Conservation (phyloP, 2,113 vertebrate genomes). For the Thinocorus orbignyianus region DNA sequence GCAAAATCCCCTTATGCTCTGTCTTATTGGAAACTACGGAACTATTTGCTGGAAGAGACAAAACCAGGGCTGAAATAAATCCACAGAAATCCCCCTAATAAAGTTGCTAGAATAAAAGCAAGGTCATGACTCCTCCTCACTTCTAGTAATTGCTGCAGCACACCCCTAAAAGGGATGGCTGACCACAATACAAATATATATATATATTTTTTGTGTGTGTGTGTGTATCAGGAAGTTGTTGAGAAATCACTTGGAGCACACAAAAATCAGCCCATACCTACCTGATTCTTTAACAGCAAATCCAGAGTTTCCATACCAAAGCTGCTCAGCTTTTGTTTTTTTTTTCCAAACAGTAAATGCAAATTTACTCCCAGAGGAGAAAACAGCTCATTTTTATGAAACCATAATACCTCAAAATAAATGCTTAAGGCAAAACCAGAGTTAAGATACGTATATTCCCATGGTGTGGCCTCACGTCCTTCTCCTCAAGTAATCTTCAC, state of each 20-base stretch:
- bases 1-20: neutral
- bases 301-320: neutral
- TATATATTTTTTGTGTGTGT: neutral
- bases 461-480: neutral
- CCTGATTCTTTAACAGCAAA: neutral
- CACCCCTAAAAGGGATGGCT: neutral
- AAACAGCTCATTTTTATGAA: neutral
- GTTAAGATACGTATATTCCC: neutral
- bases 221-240: neutral
- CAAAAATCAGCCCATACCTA: neutral
- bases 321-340: neutral
- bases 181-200: neutral
- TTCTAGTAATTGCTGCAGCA: neutral
- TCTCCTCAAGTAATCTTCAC: neutral
- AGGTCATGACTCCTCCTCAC: neutral
- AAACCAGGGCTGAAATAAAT: neutral
- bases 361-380: neutral
- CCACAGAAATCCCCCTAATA: neutral
- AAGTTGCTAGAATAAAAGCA: neutral
- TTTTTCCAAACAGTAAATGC: neutral
- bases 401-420: neutral
- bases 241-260: neutral
- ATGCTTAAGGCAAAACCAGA: neutral
- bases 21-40: neutral
- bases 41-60: neutral